phyloP scores from a whole-genome alignment of 2,888 invertebrate genomes.

The Belgica antarctica region DNA sequence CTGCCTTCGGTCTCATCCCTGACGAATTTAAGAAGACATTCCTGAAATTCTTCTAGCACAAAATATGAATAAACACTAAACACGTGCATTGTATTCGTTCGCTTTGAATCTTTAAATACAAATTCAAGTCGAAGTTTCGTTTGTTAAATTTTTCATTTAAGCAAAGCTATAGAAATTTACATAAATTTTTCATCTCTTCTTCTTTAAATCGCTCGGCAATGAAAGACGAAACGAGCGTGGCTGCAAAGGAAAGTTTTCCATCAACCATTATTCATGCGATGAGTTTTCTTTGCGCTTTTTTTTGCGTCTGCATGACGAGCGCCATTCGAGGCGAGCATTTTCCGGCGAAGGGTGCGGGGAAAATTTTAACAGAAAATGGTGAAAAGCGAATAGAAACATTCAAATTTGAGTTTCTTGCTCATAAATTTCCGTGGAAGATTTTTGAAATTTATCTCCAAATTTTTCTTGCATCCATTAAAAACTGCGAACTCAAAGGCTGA shows the following conservation, averaged over 20 bases:
- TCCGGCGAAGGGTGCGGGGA: background rate
- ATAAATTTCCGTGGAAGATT: background rate
- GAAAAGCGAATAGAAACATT: slow-evolving; percentile 30
- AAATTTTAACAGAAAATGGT: slow-evolving; percentile 15
- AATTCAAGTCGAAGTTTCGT: background rate
- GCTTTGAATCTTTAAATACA: background rate
- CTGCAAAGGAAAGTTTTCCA: background rate
- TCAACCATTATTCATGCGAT: slow-evolving; percentile 20
- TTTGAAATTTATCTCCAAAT: background rate
- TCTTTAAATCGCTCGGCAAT: background rate
- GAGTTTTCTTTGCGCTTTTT: background rate
- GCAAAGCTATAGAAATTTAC: slow-evolving; percentile 11
- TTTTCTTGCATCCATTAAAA: background rate
- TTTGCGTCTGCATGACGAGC: background rate
- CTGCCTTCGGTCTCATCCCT: slow-evolving; percentile 6
- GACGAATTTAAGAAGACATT: slow-evolving; percentile 8
- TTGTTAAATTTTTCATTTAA: slow-evolving; percentile 15
- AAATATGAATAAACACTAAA: slow-evolving; percentile 43
- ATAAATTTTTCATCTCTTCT: slow-evolving; percentile 18
- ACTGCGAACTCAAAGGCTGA: slow-evolving; percentile 24
- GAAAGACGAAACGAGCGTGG: background rate
- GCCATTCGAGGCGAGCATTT: background rate
- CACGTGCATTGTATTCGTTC: slow-evolving; percentile 33
- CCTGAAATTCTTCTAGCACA: slow-evolving; percentile 24
- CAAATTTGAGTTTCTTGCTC: slow-evolving; percentile 15